Conservation (phyloP, 2,888 invertebrate genomes). For the Crioceris asparagi region DNA sequence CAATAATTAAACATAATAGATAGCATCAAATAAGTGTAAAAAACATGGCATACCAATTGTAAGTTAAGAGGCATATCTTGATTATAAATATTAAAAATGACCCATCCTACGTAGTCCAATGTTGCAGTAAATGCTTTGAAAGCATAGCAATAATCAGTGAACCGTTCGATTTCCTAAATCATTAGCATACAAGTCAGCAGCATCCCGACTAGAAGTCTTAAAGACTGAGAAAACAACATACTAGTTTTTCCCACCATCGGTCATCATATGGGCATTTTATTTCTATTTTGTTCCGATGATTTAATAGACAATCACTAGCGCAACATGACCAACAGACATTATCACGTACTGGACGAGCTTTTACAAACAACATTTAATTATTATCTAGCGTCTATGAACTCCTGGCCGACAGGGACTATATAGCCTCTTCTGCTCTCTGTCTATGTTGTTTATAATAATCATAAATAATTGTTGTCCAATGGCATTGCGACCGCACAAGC, state of each 20-base stretch:
- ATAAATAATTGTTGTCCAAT: too few species aligned
- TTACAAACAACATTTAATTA: conserved; percentile 30
- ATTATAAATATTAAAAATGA: too few species aligned
- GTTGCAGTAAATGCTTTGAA: too few species aligned
- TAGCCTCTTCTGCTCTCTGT: conserved; percentile 9
- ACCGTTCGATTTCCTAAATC: too few species aligned
- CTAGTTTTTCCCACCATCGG: conserved; percentile 38
- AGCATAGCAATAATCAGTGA: too few species aligned
- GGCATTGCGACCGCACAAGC: too few species aligned
- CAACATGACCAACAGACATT: conserved; percentile 29
- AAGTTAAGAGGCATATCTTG: too few species aligned
- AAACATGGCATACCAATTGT: too few species aligned
- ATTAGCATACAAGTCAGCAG: conserved; percentile 27
- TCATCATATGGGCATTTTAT: conserved; percentile 33
- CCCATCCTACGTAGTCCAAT: too few species aligned
- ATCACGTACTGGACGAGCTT: conserved; percentile 28
- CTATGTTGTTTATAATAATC: too few species aligned
- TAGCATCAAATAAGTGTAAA: too few species aligned
- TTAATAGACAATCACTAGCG: conserved; percentile 36
- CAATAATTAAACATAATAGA: too few species aligned
- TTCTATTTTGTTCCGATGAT: conserved; percentile 35
- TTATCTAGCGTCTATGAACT: conserved; percentile 13
- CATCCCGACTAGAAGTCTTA: conserved; percentile 13
- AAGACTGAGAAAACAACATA: conserved; percentile 35
- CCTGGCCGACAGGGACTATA: conserved; percentile 20